These are phyloP conservation scores for Drosophila pseudotalamancana DNA, from an alignment of 2,888 invertebrate genomes.

Conservation along the genomic window DNA sequence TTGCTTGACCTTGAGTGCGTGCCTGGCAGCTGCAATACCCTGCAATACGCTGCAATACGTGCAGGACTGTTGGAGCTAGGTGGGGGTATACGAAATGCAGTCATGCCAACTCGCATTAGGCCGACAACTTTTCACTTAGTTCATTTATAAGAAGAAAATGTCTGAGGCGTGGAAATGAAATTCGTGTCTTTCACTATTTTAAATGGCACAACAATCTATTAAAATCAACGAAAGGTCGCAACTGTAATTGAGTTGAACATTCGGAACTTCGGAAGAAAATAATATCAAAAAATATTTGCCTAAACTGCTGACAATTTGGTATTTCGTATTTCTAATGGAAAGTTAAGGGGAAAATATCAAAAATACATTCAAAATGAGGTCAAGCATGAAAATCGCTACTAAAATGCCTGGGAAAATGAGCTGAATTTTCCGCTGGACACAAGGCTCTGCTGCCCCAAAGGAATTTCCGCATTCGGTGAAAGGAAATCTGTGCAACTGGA, in stretches of 20 bases:
- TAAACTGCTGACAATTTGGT: no score
- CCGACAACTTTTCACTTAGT: slow-evolving; percentile 58
- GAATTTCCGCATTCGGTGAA: slow-evolving; percentile 16
- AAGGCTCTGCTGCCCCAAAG: slow-evolving; percentile 1
- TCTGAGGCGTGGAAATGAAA: not conserved
- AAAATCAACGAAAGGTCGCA: slow-evolving; percentile 22
- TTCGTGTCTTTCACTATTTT: slow-evolving; percentile 3
- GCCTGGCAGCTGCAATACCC: slow-evolving; percentile 56
- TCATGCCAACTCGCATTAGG: slow-evolving; percentile 50
- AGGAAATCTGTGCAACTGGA: slow-evolving; percentile 51
- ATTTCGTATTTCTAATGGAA: no score
- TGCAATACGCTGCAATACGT: slow-evolving; percentile 9
- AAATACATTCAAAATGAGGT: not conserved
- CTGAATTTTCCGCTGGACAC: not conserved
- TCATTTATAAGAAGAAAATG: slow-evolving; percentile 47
- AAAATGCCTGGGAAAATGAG: slow-evolving; percentile 8
- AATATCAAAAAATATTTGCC: no score
- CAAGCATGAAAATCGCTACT: not conserved
- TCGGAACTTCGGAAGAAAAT: not conserved
- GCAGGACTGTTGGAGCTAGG: no score
- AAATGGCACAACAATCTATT: slow-evolving; percentile 29
- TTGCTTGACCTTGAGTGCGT: slow-evolving; percentile 71
- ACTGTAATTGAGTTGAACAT: not conserved
- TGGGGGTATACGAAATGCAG: slow-evolving; percentile 17
- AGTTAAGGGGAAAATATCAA: not conserved